Evolutionary conservation across 35 echinoderm and acorn worm genomes (phyloP).

Genomic region (Holothuria glaberrima): DNA sequence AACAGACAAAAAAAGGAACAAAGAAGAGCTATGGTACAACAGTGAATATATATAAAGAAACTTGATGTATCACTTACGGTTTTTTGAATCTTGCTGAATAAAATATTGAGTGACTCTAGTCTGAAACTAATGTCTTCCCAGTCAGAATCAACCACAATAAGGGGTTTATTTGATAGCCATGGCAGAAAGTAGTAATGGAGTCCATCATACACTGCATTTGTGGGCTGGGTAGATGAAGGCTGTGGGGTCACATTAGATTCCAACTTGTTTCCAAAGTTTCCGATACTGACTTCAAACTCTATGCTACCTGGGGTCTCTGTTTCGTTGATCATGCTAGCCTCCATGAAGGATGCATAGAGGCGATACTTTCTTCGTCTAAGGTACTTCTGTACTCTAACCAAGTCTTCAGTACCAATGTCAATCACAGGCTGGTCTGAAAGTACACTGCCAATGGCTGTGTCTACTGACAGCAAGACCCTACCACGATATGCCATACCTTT

Average conservation of each 20-base stretch:
- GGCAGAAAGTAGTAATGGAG: constrained; percentile 84
- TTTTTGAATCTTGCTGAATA: constrained; percentile 66
- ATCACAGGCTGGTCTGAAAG: constrained; percentile 30
- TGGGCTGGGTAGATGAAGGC: constrained; percentile 79
- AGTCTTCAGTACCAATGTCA: constrained; percentile 46
- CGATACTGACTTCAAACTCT: constrained; percentile 82
- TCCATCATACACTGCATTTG: constrained; percentile 84
- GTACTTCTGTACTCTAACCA: constrained; percentile 63
- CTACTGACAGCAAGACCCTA: constrained; percentile 64
- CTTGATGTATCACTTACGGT: constrained; percentile 34
- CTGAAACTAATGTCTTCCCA: constrained; percentile 87
- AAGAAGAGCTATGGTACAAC: too few species aligned
- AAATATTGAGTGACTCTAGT: constrained; percentile 69
- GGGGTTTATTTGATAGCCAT: constrained; percentile 74
- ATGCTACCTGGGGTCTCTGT: constrained; percentile 57
- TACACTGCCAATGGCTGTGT: constrained; percentile 61
- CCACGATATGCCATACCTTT: constrained; percentile 82
- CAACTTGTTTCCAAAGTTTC: constrained; percentile 85
- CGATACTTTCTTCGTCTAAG: constrained; percentile 73
- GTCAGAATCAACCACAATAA: constrained; percentile 72
- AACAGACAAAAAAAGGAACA: too few species aligned
- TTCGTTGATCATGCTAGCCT: constrained; percentile 82
- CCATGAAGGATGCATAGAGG: constrained; percentile 79
- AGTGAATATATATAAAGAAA: not conserved
- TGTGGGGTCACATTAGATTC: constrained; percentile 71